Conservation (phyloP, 2,113 vertebrate genomes). For the Connochaetes taurinus region DNA sequence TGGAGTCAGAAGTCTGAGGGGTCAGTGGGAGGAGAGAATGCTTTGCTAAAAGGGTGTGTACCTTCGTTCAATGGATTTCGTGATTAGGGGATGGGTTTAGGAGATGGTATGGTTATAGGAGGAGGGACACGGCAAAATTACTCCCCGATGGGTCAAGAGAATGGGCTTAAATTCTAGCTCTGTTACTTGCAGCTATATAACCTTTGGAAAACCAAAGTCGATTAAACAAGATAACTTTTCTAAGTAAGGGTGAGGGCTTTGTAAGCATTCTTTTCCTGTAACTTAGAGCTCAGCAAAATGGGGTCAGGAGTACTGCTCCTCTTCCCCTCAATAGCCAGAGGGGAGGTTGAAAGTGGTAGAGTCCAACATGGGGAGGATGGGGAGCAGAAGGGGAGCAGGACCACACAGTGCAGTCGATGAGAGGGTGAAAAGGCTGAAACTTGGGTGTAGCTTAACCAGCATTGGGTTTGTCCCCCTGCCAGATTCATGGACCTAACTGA, state of each 20-base stretch:
- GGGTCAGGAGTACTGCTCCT: background rate
- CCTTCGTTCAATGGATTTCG: background rate
- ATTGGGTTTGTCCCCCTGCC: background rate
- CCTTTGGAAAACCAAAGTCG: background rate
- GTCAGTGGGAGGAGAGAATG: background rate
- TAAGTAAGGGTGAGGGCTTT: background rate
- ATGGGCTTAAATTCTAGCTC: background rate
- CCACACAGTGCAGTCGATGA: background rate
- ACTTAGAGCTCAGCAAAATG: background rate
- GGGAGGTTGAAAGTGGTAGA: background rate
- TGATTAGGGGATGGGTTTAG: background rate
- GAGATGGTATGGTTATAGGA: background rate
- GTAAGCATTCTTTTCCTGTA: background rate
- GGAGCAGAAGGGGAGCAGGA: background rate
- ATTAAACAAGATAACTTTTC: background rate
- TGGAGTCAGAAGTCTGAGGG: background rate
- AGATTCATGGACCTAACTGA: slow-evolving; percentile 84
- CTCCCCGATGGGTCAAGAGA: background rate
- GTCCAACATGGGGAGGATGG: background rate
- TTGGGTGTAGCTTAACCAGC: background rate
- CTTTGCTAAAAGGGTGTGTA: background rate
- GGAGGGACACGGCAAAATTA: background rate
- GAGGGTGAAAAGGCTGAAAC: background rate
- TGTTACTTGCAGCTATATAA: background rate
- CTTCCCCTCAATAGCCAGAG: background rate